Conservation (phyloP, 2,888 invertebrate genomes). For the Cosmia trapezina region DNA sequence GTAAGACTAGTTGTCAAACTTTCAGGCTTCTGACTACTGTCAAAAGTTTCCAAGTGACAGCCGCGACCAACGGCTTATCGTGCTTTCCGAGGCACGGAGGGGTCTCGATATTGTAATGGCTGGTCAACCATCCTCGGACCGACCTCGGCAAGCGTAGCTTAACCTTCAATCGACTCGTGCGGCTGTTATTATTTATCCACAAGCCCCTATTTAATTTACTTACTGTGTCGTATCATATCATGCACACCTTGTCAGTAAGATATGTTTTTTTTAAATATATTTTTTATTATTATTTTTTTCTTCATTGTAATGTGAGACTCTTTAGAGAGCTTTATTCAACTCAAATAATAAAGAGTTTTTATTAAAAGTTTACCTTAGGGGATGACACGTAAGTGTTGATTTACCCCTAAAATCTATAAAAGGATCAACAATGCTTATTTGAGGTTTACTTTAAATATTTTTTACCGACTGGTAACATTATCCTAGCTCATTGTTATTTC, state of each 20-base stretch:
- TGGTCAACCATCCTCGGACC: no score
- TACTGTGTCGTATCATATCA: not conserved
- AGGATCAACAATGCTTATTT: not conserved
- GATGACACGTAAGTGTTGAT: constrained; percentile 14
- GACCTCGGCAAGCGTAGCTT: no score
- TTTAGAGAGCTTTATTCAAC: not conserved
- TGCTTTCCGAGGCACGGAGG: no score
- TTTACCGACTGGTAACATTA: constrained; percentile 14
- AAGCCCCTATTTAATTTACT: not conserved
- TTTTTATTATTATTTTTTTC: no score
- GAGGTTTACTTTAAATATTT: not conserved
- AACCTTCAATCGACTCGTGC: no score
- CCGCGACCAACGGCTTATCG: no score
- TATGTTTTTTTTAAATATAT: not conserved
- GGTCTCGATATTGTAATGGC: no score
- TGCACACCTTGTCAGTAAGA: not conserved
- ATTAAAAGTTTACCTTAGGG: not conserved
- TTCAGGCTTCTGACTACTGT: no score
- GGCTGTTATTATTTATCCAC: no score
- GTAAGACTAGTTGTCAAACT: no score
- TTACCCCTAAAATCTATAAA: constrained; percentile 16
- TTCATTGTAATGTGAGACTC: constrained; percentile 15
- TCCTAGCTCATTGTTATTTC: constrained; percentile 17
- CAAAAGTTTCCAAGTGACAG: no score
- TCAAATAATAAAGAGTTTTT: constrained; percentile 9